Percentiles rank a stretch among this genome's conserved stretches.
Conservation (phyloP, 2,797 vertebrate genomes). For the Phoebastria nigripes region DNA sequence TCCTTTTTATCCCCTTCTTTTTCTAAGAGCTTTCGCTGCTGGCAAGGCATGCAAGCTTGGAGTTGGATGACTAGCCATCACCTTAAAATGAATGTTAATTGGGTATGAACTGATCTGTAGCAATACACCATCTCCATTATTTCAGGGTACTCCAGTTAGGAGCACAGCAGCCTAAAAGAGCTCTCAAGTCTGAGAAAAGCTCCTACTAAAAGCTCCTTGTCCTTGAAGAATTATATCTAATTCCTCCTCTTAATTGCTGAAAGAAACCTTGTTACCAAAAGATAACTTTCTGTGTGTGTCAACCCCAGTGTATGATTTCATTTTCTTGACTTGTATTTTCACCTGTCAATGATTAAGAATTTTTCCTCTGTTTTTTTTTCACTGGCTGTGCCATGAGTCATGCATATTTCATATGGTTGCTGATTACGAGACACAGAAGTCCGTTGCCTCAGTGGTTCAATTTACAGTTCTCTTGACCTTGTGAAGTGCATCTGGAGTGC, state of each 20-base stretch:
- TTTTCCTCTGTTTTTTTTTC: background rate
- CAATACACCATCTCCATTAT: background rate
- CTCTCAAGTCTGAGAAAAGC: background rate
- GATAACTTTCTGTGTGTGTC: background rate
- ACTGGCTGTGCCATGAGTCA: background rate
- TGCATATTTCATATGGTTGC: background rate
- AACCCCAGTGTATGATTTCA: background rate
- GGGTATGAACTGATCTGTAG: background rate
- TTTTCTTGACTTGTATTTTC: background rate
- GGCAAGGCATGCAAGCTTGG: background rate
- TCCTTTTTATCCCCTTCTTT: background rate
- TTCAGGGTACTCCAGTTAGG: background rate
- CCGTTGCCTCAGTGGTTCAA: background rate
- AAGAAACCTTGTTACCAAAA: background rate
- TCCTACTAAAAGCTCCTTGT: background rate
- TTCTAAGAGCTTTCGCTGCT: background rate
- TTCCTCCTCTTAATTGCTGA: background rate
- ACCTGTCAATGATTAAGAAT: background rate
- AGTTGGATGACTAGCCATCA: background rate
- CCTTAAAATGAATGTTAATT: background rate
- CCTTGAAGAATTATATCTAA: background rate
- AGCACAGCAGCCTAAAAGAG: background rate
- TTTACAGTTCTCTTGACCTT: background rate
- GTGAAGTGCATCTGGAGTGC: background rate
- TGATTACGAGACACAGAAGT: background rate